Evolutionary conservation across 1,140 invertebrate species (phyloP).

Genomic region (Brachionus rotundiformis): DNA sequence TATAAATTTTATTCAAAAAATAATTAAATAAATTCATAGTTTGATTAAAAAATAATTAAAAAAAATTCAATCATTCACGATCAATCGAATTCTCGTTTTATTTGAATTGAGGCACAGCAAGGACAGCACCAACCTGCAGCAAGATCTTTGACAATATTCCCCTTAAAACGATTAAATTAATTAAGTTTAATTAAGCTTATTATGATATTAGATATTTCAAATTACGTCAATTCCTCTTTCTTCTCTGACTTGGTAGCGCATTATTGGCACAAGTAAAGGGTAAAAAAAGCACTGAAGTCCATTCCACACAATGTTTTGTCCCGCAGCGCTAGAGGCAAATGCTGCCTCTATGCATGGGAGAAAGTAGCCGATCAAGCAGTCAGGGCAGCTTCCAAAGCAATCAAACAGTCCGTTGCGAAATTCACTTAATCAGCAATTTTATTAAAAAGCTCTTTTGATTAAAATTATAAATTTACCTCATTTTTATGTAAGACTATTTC

Average conservation of each 20-base stretch:
- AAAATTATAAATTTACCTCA: constrained; percentile 14
- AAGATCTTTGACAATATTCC: constrained; percentile 39
- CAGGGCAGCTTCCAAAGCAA: constrained; percentile 33
- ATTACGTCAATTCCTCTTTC: constrained; percentile 24
- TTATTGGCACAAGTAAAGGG: constrained; percentile 31
- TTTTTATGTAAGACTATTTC: not conserved
- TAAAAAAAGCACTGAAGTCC: constrained; percentile 48
- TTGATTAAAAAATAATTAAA: constrained; percentile 8
- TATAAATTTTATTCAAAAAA: no score
- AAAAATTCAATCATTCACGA: not conserved
- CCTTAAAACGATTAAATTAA: no score
- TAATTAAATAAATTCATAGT: no score
- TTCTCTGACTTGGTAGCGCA: constrained; percentile 43
- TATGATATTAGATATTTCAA: constrained; percentile 13
- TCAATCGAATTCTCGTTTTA: constrained; percentile 50
- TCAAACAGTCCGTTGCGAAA: constrained; percentile 41
- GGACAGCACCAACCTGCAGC: constrained; percentile 51
- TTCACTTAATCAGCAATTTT: no score
- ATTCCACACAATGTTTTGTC: constrained; percentile 23
- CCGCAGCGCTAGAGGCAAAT: constrained; percentile 22
- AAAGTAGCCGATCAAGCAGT: constrained; percentile 45
- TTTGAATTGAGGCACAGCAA: constrained; percentile 48
- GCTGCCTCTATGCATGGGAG: constrained; percentile 41
- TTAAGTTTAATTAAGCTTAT: no score
- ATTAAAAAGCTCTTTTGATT: no score